Percentiles rank a stretch among this genome's conserved stretches.
Conservation (phyloP, 2,113 vertebrate genomes). For the Henicopernis longicauda region DNA sequence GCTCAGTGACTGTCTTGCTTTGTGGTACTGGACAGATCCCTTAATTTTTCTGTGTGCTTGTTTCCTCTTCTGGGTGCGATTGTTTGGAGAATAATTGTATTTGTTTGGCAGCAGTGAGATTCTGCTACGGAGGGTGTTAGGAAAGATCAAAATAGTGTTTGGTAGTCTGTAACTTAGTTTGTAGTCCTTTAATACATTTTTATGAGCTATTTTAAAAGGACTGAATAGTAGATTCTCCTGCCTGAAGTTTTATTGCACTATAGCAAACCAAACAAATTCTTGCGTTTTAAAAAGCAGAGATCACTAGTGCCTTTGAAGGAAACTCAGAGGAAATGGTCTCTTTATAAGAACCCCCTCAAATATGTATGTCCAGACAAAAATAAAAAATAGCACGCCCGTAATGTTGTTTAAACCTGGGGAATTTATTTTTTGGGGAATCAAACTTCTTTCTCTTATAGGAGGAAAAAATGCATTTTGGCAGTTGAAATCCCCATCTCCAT, state of each 20-base stretch:
- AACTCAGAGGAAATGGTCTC: neutral
- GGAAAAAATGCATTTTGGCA: neutral
- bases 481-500: neutral
- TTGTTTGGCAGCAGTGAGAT: neutral
- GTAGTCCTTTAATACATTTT: neutral
- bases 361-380: neutral
- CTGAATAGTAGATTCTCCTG: neutral
- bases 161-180: neutral
- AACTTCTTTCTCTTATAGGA: neutral
- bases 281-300: neutral
- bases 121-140: neutral
- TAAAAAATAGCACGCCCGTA: neutral
- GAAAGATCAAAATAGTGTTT: neutral
- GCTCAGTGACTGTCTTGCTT: neutral
- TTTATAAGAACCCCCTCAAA: neutral
- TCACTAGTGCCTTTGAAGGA: neutral
- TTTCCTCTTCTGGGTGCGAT: neutral
- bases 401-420: neutral
- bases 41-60: neutral
- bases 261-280: neutral
- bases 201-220: neutral
- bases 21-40: neutral
- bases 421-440: neutral
- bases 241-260: neutral
- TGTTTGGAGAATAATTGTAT: neutral